These are phyloP conservation scores for Eulemur macaco DNA, from an alignment of 2,113 vertebrate genomes.

Conservation along the genomic window DNA sequence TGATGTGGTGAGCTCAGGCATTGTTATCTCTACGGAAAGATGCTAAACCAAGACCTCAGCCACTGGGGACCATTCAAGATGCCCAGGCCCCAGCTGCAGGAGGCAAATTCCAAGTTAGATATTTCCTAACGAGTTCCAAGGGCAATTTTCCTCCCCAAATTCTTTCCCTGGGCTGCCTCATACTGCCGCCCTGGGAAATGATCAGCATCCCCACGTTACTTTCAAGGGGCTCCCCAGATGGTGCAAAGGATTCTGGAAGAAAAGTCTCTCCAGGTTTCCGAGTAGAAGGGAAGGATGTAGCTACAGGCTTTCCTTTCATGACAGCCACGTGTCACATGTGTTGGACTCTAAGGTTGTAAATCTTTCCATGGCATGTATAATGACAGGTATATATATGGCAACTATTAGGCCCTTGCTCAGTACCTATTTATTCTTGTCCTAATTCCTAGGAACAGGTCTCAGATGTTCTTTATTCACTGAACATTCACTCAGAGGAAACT, in stretches of 20 bases:
- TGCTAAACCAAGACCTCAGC: not conserved
- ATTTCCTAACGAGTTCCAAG: not conserved
- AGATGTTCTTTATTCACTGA: not conserved
- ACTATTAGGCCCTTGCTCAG: not conserved
- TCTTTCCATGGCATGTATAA: not conserved
- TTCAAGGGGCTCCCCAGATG: not conserved
- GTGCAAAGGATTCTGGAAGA: not conserved
- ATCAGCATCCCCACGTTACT: not conserved
- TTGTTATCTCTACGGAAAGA: not conserved
- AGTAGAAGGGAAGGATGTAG: not conserved
- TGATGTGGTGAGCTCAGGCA: not conserved
- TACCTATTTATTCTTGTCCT: not conserved
- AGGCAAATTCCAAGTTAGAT: constrained; percentile 12
- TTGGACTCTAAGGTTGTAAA: not conserved
- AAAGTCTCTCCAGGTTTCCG: not conserved
- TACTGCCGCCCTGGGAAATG: not conserved
- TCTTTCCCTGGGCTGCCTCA: not conserved
- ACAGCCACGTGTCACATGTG: not conserved
- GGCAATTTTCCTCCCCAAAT: not conserved
- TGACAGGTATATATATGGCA: not conserved
- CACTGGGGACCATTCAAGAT: not conserved
- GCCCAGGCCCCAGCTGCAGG: not conserved
- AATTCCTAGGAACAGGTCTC: not conserved
- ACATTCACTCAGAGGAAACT: not conserved
- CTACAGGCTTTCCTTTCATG: not conserved